These are phyloP conservation scores for Coenonympha arcania DNA, from an alignment of 2,888 invertebrate species.

Conservation along the genomic window DNA sequence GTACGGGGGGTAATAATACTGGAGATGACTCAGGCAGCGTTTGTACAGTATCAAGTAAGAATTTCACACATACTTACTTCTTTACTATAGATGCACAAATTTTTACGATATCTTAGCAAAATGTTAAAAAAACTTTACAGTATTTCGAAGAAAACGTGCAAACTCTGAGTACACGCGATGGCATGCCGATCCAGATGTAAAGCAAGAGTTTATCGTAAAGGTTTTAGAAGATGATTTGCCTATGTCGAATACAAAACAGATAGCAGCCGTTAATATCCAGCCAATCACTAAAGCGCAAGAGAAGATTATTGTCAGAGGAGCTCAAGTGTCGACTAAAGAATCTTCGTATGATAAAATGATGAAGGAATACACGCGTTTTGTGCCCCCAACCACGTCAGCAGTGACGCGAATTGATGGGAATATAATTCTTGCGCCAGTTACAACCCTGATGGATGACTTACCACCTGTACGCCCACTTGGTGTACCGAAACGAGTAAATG, in stretches of 20 bases:
- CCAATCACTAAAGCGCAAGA: conserved; percentile 40
- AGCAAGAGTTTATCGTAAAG: conserved; percentile 62
- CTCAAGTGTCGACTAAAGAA: conserved; percentile 34
- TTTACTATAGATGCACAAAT: background rate
- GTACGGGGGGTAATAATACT: conserved; percentile 38
- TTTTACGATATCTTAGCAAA: background rate
- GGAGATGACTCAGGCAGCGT: conserved; percentile 39
- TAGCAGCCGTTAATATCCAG: conserved; percentile 56
- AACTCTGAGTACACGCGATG: conserved; percentile 58
- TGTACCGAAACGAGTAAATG: conserved; percentile 4
- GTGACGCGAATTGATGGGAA: conserved; percentile 15
- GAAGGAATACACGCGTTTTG: conserved; percentile 54
- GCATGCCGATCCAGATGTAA: conserved; percentile 46
- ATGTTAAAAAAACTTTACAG: conserved; percentile 29
- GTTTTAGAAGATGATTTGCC: conserved; percentile 59
- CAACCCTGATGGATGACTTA: conserved; percentile 24
- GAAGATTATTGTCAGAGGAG: conserved; percentile 58
- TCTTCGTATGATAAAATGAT: conserved; percentile 26
- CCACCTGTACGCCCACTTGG: conserved; percentile 31
- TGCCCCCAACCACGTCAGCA: conserved; percentile 42
- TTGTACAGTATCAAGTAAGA: conserved; percentile 51
- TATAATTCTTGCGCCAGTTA: conserved; percentile 17
- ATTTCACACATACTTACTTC: background rate
- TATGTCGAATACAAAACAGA: conserved; percentile 36
- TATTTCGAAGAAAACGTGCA: conserved; percentile 52